Base-by-base conservation (phyloP, 2,888 invertebrate species). In the Phalangium opilio region DNA sequence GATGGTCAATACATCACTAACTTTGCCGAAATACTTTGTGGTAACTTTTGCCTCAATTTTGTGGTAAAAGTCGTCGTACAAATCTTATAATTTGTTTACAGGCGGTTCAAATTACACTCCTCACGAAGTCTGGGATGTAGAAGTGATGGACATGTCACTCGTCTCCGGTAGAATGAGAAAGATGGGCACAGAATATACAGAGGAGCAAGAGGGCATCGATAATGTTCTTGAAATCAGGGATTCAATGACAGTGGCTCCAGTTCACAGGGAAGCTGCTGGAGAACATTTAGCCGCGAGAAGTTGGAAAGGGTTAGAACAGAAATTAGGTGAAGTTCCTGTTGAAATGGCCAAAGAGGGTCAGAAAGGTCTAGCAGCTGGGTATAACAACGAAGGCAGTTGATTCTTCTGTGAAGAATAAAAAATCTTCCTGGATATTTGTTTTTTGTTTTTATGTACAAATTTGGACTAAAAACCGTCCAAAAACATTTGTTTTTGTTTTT, bases 301-400 rank as follows among this genome's bases (percentile, higher is more conserved):
- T 2, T 93, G 91, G 90, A 77, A 76, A 61, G 93, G 93, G 1
- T 69, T 93, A 45, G 83, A 90, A 60, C 84, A 81, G 59, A 76
- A 79, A 52, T 65, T 85, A 36, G 86, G 85, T 0, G 72, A 80
- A 61, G 79, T 77, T 1, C 75, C 77, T 44, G 78, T 81, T 0
- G 74, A 75, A 50, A 65, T 73, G 50, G 76, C 81, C 5, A 74
- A 75, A 54, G 73, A 77, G 57, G 90, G 90, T 0, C 72, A 80
- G 12, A 74, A 69, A 57, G 90, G 90, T 1, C 78, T 86, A 60
- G 81, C 90, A 0, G 70, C 62, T 44, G 58, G 59, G 10, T 70
- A 70, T 55, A 56, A 55, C 41, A 47, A 48, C 19, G 61, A 60
- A 48, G 36, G 12, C 11, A 27, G 27, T 27, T 27, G 27, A 27